phyloP scores from a whole-genome alignment of 2,888 invertebrate genomes.

The Chymomyza caudatula region DNA sequence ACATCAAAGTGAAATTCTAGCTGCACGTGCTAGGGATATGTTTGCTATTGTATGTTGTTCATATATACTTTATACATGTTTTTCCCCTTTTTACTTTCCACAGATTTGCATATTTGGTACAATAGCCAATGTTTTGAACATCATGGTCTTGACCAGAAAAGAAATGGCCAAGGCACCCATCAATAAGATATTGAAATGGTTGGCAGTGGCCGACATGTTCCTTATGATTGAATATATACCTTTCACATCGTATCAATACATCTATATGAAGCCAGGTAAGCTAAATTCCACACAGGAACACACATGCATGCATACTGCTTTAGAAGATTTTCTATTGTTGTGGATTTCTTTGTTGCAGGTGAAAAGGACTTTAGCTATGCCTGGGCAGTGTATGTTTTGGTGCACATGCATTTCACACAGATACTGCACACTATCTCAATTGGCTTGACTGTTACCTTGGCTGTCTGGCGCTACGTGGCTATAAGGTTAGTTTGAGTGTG shows the following conservation, averaged over 20 bases:
- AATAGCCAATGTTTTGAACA: constrained; percentile 90
- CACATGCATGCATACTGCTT: too few species aligned
- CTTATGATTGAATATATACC: constrained; percentile 93
- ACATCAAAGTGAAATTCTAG: background rate
- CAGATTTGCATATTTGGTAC: constrained; percentile 92
- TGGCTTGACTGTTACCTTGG: constrained; percentile 93
- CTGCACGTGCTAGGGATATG: background rate
- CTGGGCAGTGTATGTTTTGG: constrained; percentile 89
- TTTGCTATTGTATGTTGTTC: background rate
- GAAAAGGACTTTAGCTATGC: constrained; percentile 92
- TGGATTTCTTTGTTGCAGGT: constrained; percentile 79
- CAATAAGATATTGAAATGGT: constrained; percentile 88
- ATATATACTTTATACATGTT: background rate
- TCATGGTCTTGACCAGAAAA: constrained; percentile 89
- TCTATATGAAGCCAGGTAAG: constrained; percentile 82
- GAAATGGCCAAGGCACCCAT: constrained; percentile 90
- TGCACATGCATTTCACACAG: constrained; percentile 94
- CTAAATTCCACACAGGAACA: background rate
- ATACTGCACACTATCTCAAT: constrained; percentile 94
- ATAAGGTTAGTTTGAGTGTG: constrained; percentile 83
- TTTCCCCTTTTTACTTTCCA: constrained; percentile 5
- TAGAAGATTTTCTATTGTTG: constrained; percentile 15
- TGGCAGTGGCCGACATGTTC: constrained; percentile 92
- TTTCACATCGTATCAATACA: constrained; percentile 84
- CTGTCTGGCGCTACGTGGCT: constrained; percentile 93